These are phyloP conservation scores for Gandaritis pyraliata DNA, from an alignment of 2,888 invertebrate genomes.

Conservation along the genomic window DNA sequence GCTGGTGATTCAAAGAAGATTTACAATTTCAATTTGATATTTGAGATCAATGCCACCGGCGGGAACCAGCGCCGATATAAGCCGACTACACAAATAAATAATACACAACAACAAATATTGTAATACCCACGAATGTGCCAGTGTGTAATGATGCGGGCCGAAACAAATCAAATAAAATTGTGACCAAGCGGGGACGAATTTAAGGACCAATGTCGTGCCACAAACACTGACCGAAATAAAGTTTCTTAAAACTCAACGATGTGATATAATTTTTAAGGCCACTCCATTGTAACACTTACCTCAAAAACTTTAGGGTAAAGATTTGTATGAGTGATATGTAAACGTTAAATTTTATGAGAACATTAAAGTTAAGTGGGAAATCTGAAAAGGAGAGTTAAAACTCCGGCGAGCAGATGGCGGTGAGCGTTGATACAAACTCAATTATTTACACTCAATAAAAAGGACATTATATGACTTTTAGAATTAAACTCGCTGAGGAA, in stretches of 20 bases:
- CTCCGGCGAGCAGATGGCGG: constrained; percentile 75
- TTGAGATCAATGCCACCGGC: constrained; percentile 65
- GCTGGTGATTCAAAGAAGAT: constrained; percentile 54
- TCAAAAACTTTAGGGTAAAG: constrained; percentile 50
- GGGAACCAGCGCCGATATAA: constrained; percentile 57
- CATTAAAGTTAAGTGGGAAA: constrained; percentile 84
- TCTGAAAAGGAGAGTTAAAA: constrained; percentile 81
- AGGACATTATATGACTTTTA: constrained; percentile 81
- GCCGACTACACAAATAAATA: constrained; percentile 75
- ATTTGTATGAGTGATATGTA: constrained; percentile 48
- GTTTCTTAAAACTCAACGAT: constrained; percentile 66
- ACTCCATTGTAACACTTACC: constrained; percentile 55
- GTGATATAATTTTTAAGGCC: constrained; percentile 59
- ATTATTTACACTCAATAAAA: constrained; percentile 85
- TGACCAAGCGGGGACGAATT: constrained; percentile 48
- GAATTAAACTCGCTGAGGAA: constrained; percentile 73
- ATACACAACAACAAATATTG: constrained; percentile 79
- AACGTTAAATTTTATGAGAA: constrained; percentile 78
- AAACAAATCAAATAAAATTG: constrained; percentile 59
- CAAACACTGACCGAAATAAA: constrained; percentile 58
- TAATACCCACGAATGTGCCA: constrained; percentile 64
- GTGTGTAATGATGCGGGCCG: constrained; percentile 47
- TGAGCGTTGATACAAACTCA: constrained; percentile 79
- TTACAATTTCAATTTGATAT: constrained; percentile 59
- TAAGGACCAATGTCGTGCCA: constrained; percentile 61